These are phyloP conservation scores for Emydocephalus ijimae DNA, from an alignment of 2,113 vertebrate species.

Conservation along the genomic window DNA sequence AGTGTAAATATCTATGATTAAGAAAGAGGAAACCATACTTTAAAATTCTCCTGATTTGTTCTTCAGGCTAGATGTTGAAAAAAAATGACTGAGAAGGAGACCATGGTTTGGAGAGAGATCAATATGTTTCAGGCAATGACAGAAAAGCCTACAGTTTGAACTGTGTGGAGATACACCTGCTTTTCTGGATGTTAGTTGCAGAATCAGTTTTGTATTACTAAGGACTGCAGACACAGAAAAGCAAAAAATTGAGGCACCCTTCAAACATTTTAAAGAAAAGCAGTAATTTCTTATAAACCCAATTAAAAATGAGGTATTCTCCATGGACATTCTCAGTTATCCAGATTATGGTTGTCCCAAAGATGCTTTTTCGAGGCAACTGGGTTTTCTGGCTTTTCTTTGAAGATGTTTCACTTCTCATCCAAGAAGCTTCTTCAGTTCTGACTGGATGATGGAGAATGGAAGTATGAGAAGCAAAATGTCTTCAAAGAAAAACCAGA, in stretches of 20 bases:
- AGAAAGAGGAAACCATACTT: not conserved
- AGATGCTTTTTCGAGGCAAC: no score
- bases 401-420: no score
- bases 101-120: not conserved
- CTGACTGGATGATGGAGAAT: no score
- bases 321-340: no score
- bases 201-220: not conserved
- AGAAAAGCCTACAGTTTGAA: not conserved
- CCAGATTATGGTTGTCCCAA: no score
- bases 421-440: no score
- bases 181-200: not conserved
- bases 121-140: not conserved
- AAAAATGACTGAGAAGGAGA: not conserved
- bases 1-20: not conserved
- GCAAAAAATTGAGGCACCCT: not conserved
- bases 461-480: no score
- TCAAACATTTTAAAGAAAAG: not conserved
- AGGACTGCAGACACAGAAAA: not conserved
- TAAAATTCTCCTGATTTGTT: not conserved
- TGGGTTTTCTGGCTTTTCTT: no score
- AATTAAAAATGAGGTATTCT: not conserved
- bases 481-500: no score
- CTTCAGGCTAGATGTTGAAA: not conserved
- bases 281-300: not conserved
- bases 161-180: not conserved